These are phyloP conservation scores for Lasaia peninsularis DNA, from an alignment of 1,140 invertebrate species.

Conservation along the genomic window DNA sequence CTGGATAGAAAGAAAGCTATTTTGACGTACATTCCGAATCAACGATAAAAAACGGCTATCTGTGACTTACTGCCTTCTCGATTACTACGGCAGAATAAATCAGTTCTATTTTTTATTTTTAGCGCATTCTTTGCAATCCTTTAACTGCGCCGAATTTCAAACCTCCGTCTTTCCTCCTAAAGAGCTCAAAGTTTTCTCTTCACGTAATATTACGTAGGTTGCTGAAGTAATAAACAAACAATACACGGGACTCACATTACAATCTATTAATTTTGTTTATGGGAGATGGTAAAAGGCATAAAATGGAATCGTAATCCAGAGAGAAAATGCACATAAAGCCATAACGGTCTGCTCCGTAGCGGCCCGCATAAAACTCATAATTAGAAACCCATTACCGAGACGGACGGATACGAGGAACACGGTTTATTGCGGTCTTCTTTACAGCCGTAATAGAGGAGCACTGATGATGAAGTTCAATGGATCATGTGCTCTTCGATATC, in stretches of 20 bases:
- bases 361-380: slow-evolving; percentile 7
- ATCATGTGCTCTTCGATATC: no score
- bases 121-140: no score
- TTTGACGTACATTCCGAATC: no score
- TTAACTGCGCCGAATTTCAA: no score
- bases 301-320: neutral
- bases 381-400: neutral
- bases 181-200: no score
- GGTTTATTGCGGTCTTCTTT: neutral
- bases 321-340: neutral
- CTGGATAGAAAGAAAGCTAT: no score
- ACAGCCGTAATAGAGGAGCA: neutral
- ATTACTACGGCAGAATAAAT: no score
- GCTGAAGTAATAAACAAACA: neutral
- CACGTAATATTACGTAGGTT: no score
- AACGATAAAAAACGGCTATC: no score
- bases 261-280: neutral
- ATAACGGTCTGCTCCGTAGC: neutral
- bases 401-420: neutral
- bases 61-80: no score
- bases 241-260: neutral
- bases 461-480: neutral
- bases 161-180: no score
- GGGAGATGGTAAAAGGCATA: neutral
- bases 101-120: no score